Percentiles rank a stretch among this genome's conserved stretches.
Conservation (phyloP, 2,888 invertebrate species). For the Sesia apiformis region DNA sequence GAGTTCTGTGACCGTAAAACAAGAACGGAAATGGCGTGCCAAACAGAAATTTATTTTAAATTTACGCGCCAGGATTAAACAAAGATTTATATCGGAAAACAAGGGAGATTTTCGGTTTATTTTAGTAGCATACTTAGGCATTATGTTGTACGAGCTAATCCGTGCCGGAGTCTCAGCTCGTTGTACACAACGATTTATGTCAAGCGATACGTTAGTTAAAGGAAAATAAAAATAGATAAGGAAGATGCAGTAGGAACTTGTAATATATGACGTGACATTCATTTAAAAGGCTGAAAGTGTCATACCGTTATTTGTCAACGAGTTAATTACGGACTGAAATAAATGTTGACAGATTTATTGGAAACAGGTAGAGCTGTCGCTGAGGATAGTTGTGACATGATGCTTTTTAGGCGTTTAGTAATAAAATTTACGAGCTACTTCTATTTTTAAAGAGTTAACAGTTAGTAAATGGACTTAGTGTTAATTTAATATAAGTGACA, state of each 20-base stretch:
- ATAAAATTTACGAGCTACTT: constrained; percentile 11
- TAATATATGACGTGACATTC: constrained; percentile 50
- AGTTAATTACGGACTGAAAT: constrained; percentile 51
- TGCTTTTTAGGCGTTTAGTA: constrained; percentile 28
- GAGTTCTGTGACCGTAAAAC: constrained; percentile 28
- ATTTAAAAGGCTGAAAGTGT: constrained; percentile 45
- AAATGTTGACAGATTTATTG: constrained; percentile 58
- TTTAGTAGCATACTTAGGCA: constrained; percentile 34
- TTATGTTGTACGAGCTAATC: constrained; percentile 44
- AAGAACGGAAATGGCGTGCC: constrained; percentile 31
- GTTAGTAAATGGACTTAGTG: constrained; percentile 25
- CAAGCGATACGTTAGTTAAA: constrained; percentile 28
- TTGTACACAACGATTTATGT: constrained; percentile 35
- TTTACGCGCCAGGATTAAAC: constrained; percentile 38
- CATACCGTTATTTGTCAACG: constrained; percentile 63
- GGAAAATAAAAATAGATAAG: constrained; percentile 49
- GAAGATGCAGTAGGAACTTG: constrained; percentile 29
- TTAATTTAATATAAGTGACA: constrained; percentile 32
- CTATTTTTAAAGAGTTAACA: background rate
- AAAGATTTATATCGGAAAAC: constrained; percentile 45
- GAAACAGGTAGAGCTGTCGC: constrained; percentile 34
- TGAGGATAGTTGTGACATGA: constrained; percentile 41
- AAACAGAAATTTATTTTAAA: constrained; percentile 39
- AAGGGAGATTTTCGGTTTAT: constrained; percentile 38
- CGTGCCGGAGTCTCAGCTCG: constrained; percentile 30